Evolutionary conservation across 2,113 vertebrate species (phyloP), one percentile per base, ranked within the genome.

Genomic region (Proteles cristata): DNA sequence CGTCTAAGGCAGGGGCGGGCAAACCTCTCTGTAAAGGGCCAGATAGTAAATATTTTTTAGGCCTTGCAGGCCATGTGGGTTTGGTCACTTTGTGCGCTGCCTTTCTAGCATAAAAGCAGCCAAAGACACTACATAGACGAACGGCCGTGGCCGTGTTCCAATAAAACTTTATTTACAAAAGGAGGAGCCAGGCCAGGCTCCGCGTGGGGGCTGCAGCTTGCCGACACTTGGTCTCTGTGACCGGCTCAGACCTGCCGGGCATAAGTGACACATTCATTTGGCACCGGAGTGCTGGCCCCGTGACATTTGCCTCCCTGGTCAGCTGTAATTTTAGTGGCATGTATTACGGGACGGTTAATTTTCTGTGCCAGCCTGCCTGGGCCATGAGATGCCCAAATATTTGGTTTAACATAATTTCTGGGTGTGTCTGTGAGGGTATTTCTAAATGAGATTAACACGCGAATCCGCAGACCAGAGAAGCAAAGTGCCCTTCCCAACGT

Each of bases 141-240:
- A 39, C 2, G 53, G 11, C 12, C 15, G 2, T 2, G 14, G 16
- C 61, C 11, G 31, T 14, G 12, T 39, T 7, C 48, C n/a, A 33
- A 83, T 77, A 87, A 88, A 93, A 82, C 26, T 91, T 94, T 69
- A 83, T 91, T 93, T 66, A 69, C 25, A 68, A 19, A 45, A 71
- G 73, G 43, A 10, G 0, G 28, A 77, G 10, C 35, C 0, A 1
- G 50, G 14, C 68, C 11, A 48, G n/a, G 5, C 14, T 63, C 28
- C 61, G 43, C n/a, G 19, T 2, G 7, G 6, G 10, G 9, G 23
- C 63, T 65, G 4, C 4, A 9, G 14, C 21, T 55, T 45, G 7
- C 21, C 28, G 8, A 21, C 15, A 0, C 16, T 45, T 4, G 25
- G n/a, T 43, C 39, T 43, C 7, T 10, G 76, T 2, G 14, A 35